A percentile compares a stretch with the other conserved stretches of the same genome.
These are phyloP conservation scores for Gymnocephalus cernua DNA, from an alignment of 2,113 vertebrate genomes.

Conservation along the genomic window DNA sequence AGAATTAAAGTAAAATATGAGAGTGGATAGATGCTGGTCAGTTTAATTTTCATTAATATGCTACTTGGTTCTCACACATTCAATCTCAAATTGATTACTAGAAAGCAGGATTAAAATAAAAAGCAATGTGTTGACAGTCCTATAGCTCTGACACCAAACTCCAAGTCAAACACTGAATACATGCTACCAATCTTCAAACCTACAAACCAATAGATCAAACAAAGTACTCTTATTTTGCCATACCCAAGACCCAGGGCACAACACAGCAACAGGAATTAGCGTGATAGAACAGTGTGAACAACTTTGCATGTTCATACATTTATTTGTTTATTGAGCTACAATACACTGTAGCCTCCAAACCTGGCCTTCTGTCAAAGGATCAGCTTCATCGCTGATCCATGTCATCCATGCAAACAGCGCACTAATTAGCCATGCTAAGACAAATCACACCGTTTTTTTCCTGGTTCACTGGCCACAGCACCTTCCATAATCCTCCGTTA, in stretches of 20 bases:
- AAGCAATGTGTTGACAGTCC: background rate
- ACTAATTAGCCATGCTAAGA: slow-evolving; percentile 72
- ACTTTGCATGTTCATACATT: slow-evolving; percentile 1
- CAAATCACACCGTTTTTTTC: slow-evolving; percentile 61
- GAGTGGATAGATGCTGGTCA: background rate
- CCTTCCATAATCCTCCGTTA: slow-evolving; percentile 75
- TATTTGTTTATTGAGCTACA: slow-evolving; percentile 2
- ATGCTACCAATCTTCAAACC: background rate
- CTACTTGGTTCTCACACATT: background rate
- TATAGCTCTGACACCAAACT: background rate
- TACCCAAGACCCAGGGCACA: background rate
- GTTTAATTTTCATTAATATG: background rate
- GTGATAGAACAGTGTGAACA: slow-evolving; percentile 22
- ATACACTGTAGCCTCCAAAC: slow-evolving; percentile 1
- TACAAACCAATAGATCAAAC: slow-evolving; percentile 22
- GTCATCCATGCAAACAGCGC: slow-evolving; percentile 61
- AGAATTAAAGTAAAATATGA: background rate
- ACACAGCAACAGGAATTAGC: slow-evolving; percentile 38
- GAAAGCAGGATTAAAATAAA: background rate
- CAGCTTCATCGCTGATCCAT: slow-evolving; percentile 55
- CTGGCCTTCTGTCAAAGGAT: slow-evolving; percentile 58
- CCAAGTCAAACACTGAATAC: background rate
- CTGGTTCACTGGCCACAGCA: slow-evolving; percentile 69
- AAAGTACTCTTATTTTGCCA: slow-evolving; percentile 21
- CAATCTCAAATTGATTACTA: background rate